Evolutionary conservation across 2,888 invertebrate genomes (phyloP), one percentile per base, ranked within the genome.

Genomic region (Alentia gelatinosa): DNA sequence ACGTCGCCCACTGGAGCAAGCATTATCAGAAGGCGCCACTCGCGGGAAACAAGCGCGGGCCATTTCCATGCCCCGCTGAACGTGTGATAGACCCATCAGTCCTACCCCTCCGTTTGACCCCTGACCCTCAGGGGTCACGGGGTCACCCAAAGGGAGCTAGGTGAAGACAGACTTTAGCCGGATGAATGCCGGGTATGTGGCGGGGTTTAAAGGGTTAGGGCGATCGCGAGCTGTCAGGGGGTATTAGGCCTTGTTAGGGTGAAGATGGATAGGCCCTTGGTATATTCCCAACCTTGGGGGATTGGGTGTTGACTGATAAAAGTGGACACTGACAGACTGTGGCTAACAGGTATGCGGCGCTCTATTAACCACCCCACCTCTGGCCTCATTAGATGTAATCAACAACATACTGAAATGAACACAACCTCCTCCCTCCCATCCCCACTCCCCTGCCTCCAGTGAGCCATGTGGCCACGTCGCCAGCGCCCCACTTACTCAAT

Each of bases 321-420:
- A 47, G 33, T 23, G 19, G 86, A 9, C 42, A 3, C 47, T 42
- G 86, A 86, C 86, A 86, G 86, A 19, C 47, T 23, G 9, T 47
- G 23, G n/a, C 86, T 86, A 50, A 50, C 50, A 47, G 86, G 86
- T 47, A 86, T 86, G 86, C 19, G 30, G 30, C n/a, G 47, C 7
- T 42, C 86, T 86, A 86, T 86, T 86, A 86, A 50, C 86, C 86
- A 86, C 42, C 12, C 50, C 86, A 86, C 86, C 86, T 26, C 86
- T 83, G 39, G 1, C 35, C 83, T 47, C 47, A 47, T 42, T 86
- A 42, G 86, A 12, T 26, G 47, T 47, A 86, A 86, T 86, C 86
- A 86, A 42, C 86, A 86, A 47, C 86, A 47, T 86, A 47, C 47
- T 50, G 86, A 83, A 7, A 35, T 83, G 83, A 83, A 83, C 83